These are phyloP conservation scores for Andrena camellia DNA, from an alignment of 2,888 invertebrate species.

Conservation along the genomic window DNA sequence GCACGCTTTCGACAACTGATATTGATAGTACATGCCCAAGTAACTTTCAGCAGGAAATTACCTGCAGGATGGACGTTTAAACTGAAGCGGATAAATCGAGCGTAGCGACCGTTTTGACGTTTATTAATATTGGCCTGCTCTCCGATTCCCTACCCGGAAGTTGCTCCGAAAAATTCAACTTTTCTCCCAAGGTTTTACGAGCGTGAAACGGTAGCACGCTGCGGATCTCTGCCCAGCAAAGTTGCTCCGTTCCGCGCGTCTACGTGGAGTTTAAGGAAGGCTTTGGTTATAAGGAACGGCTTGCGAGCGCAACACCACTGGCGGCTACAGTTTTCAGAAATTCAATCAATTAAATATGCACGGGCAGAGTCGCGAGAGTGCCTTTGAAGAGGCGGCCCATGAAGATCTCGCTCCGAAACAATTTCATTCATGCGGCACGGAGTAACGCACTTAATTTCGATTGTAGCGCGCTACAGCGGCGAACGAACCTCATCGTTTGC, in stretches of 20 bases:
- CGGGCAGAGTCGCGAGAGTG: neutral
- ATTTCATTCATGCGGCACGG: slow-evolving; percentile 18
- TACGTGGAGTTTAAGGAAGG: slow-evolving; percentile 32
- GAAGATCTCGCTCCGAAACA: neutral
- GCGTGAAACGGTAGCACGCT: neutral
- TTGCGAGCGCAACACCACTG: neutral
- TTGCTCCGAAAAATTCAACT: neutral
- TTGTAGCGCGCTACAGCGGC: slow-evolving; percentile 26
- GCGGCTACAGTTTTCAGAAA: slow-evolving; percentile 19
- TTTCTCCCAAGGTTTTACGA: neutral
- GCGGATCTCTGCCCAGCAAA: slow-evolving; percentile 3
- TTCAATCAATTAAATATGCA: neutral
- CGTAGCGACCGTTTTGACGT: slow-evolving; percentile 14
- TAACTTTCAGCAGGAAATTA: slow-evolving; percentile 51
- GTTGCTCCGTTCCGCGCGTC: neutral
- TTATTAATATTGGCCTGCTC: slow-evolving; percentile 32
- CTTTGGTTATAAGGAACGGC: slow-evolving; percentile 25
- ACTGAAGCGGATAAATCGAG: slow-evolving; percentile 32
- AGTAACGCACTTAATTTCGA: slow-evolving; percentile 45
- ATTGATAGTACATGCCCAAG: slow-evolving; percentile 21
- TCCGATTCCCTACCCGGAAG: neutral
- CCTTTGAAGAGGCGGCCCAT: neutral
- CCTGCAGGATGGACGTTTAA: slow-evolving; percentile 17
- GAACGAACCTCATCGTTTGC: slow-evolving; percentile 36
- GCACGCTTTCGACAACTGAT: slow-evolving; percentile 41